Conservation (phyloP, 2,888 invertebrate species). For the Amiota mariae region DNA sequence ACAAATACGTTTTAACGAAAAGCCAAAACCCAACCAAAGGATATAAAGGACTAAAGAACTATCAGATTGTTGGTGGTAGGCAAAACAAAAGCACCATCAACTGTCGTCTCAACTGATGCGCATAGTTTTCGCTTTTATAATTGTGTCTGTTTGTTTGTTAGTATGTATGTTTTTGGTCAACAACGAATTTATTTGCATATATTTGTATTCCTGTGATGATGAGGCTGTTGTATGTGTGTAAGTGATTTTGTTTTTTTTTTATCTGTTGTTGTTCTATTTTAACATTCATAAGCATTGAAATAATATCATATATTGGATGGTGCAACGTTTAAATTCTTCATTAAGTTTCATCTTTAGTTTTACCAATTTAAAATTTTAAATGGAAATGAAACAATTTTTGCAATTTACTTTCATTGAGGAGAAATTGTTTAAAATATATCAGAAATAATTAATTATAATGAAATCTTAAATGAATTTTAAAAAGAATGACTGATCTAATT, state of each 20-base stretch:
- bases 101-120: neutral
- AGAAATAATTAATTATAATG: no score
- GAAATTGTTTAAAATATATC: no score
- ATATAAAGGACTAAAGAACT: neutral
- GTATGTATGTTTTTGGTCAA: neutral
- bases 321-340: no score
- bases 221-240: neutral
- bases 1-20: neutral
- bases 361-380: no score
- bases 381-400: no score
- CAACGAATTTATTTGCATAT: conserved; percentile 2
- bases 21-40: neutral
- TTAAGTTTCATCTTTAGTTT: no score
- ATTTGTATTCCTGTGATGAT: neutral
- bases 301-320: neutral
- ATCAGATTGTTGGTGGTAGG: neutral
- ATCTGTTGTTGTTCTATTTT: neutral
- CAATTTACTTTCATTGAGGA: no score
- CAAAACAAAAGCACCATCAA: neutral
- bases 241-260: neutral
- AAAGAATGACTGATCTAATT: no score
- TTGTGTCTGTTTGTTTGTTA: neutral
- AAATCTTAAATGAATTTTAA: no score
- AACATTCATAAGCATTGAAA: neutral
- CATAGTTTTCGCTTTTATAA: conserved; percentile 3